Evolutionary conservation across 2,797 vertebrate genomes (phyloP).

Genomic region (Phrynocephalus vlangalii): DNA sequence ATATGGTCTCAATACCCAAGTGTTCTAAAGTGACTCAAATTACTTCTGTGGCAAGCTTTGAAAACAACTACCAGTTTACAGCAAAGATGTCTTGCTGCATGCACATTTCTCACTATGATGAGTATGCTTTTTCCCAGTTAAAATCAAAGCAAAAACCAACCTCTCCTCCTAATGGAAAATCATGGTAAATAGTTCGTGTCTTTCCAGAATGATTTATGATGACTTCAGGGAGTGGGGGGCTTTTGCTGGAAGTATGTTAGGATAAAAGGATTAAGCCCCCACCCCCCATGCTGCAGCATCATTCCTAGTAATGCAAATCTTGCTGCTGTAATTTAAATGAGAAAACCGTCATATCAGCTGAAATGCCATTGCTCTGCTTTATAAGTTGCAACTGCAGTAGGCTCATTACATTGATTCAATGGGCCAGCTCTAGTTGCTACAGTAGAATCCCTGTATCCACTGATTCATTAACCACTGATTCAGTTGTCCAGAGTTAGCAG

Average conservation of each 20-base stretch:
- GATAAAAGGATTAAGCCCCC: neutral
- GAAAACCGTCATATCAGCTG: neutral
- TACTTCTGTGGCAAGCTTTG: conserved; percentile 3
- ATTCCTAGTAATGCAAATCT: neutral
- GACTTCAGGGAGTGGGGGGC: neutral
- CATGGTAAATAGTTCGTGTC: neutral
- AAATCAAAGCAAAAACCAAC: neutral
- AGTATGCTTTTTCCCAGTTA: neutral
- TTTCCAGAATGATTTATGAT: neutral
- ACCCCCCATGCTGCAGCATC: neutral
- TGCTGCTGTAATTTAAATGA: neutral
- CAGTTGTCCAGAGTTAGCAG: no score
- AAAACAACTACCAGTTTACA: neutral
- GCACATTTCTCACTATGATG: neutral
- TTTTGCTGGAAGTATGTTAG: neutral
- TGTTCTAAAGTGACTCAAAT: conserved; percentile 15
- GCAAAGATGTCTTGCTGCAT: neutral
- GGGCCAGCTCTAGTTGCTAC: no score
- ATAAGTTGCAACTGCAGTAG: no score
- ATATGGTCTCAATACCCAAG: conserved; percentile 26
- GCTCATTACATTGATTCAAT: no score
- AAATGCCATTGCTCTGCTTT: no score
- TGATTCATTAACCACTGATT: no score
- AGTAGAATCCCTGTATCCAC: no score
- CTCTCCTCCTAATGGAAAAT: neutral